Evolutionary conservation across 2,888 invertebrate species (phyloP).

Genomic region (Diaphora mendica): DNA sequence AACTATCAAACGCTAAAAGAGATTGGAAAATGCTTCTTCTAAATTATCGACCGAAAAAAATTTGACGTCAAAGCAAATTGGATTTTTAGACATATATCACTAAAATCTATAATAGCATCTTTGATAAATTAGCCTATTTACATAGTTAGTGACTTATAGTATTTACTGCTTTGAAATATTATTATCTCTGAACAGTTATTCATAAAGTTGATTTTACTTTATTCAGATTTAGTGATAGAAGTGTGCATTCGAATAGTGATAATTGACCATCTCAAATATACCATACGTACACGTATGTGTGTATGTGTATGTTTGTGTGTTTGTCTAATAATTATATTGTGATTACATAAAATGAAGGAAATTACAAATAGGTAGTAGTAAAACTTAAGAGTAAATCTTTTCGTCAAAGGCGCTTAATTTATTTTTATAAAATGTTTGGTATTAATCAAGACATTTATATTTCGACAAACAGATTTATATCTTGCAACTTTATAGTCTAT

Average conservation of each 20-base stretch:
- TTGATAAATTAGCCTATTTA: constrained; percentile 55
- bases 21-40: constrained; percentile 52
- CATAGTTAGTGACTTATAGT: constrained; percentile 22
- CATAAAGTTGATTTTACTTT: constrained; percentile 15
- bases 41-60: constrained; percentile 58
- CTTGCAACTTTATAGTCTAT: constrained; percentile 2
- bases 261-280: constrained; percentile 27
- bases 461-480: background rate
- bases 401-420: constrained; percentile 13
- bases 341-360: constrained; percentile 27
- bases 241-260: constrained; percentile 21
- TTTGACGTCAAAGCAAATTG: constrained; percentile 67
- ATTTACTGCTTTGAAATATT: background rate
- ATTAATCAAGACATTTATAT: background rate
- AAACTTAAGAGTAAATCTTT: constrained; percentile 13
- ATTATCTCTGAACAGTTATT: background rate
- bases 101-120: constrained; percentile 64
- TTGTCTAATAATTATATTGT: constrained; percentile 38
- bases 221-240: constrained; percentile 4
- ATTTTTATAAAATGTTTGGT: constrained; percentile 10
- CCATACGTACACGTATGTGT: constrained; percentile 40
- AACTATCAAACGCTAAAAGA: constrained; percentile 46
- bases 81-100: constrained; percentile 63
- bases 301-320: background rate
- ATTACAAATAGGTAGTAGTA: constrained; percentile 4